These are phyloP conservation scores for Thunnus albacares DNA, from an alignment of 2,797 vertebrate species.

Conservation along the genomic window DNA sequence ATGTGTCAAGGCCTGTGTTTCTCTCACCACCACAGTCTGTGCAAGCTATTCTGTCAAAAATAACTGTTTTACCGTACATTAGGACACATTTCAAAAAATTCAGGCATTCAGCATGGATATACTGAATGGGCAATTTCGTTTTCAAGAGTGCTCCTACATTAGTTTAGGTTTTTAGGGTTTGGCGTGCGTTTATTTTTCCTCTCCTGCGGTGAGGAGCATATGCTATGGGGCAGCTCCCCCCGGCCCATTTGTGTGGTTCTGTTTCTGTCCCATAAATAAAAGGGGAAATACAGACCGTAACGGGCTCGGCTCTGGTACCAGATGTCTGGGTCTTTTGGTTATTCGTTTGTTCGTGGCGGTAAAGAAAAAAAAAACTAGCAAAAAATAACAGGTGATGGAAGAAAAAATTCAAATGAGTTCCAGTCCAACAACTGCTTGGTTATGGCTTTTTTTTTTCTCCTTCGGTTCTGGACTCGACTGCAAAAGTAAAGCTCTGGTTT, in stretches of 20 bases:
- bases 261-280: constrained; percentile 79
- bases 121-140: constrained; percentile 70
- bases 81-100: constrained; percentile 59
- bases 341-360: constrained; percentile 39
- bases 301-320: constrained; percentile 57
- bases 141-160: constrained; percentile 68
- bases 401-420: constrained; percentile 48
- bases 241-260: constrained; percentile 75
- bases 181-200: constrained; percentile 76
- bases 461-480: constrained; percentile 47
- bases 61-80: constrained; percentile 63
- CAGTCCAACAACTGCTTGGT: constrained; percentile 41
- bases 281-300: constrained; percentile 55
- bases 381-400: constrained; percentile 70
- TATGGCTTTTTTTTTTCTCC: constrained; percentile 6
- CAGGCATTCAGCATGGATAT: constrained; percentile 48
- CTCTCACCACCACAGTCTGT: constrained; percentile 46
- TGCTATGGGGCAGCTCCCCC: constrained; percentile 66
- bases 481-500: constrained; percentile 67
- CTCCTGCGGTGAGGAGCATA: constrained; percentile 68
- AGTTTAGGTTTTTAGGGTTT: constrained; percentile 74
- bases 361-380: constrained; percentile 24
- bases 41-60: constrained; percentile 53
- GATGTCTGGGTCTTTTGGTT: constrained; percentile 63
- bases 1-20: constrained; percentile 37